Evolutionary conservation across 2,888 invertebrate genomes (phyloP).

Genomic region (Adelognathus sp.): DNA sequence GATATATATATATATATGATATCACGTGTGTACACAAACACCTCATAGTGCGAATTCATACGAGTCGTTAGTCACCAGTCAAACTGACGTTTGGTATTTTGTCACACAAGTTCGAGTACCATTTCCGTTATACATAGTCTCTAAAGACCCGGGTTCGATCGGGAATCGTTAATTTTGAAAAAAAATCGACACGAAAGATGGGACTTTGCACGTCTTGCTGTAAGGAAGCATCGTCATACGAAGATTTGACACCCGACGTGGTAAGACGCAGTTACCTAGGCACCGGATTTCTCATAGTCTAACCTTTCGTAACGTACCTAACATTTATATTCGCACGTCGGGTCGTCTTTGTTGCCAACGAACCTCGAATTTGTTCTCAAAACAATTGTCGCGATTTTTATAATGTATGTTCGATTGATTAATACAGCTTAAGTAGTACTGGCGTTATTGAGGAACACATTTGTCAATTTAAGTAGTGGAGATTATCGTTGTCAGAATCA

Average conservation of each 20-base stretch:
- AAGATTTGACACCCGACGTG: conserved; percentile 84
- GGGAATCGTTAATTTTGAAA: neutral
- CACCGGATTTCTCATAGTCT: conserved; percentile 28
- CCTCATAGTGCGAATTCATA: neutral
- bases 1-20: no score
- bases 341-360: neutral
- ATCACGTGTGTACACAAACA: neutral
- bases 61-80: neutral
- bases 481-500: neutral
- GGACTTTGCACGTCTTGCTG: conserved; percentile 82
- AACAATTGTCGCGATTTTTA: neutral
- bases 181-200: conserved; percentile 63
- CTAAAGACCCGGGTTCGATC: neutral
- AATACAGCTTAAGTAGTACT: no score
- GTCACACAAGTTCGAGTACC: neutral
- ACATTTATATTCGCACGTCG: neutral
- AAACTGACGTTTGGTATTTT: neutral
- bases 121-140: neutral
- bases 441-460: no score
- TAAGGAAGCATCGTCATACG: conserved; percentile 82
- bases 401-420: neutral
- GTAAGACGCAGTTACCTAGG: conserved; percentile 79
- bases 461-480: neutral
- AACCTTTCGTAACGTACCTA: neutral
- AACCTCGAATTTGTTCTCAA: neutral